phyloP scores from a whole-genome alignment of 1,140 invertebrate species.

The Heliothis subflexa region DNA sequence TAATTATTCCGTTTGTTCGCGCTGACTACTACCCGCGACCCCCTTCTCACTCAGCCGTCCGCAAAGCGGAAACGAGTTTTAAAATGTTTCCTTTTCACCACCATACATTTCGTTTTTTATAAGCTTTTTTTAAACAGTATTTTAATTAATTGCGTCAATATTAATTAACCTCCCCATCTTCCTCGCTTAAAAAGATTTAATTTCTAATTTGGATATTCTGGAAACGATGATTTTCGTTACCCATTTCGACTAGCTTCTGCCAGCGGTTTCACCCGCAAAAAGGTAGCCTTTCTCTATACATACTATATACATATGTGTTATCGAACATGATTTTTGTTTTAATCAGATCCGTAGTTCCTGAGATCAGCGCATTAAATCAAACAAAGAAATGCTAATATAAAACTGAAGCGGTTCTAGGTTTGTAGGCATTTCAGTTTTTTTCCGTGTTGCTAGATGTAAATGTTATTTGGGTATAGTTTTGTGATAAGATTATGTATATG shows the following conservation, averaged over 20 bases:
- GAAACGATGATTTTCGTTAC: constrained; percentile 1
- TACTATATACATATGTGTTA: too few species aligned
- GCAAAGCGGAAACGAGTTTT: constrained; percentile 18
- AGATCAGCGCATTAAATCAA: too few species aligned
- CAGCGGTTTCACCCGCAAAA: neutral
- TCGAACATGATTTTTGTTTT: too few species aligned
- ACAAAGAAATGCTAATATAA: too few species aligned
- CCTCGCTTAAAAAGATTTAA: constrained; percentile 9
- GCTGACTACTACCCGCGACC: neutral
- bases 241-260: constrained; percentile 3
- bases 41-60: neutral
- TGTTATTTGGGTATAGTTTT: neutral
- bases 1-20: constrained; percentile 64
- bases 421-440: neutral
- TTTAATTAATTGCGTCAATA: neutral
- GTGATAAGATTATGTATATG: neutral
- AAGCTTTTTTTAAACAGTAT: constrained; percentile 14
- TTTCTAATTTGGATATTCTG: constrained; percentile 1
- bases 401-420: neutral
- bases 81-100: constrained; percentile 4
- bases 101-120: neutral
- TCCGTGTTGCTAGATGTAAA: neutral
- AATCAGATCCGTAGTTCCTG: too few species aligned
- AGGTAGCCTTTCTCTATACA: too few species aligned
- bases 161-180: neutral